Evolutionary conservation across 2,113 vertebrate species (phyloP).

Genomic region (Scophthalmus maximus): DNA sequence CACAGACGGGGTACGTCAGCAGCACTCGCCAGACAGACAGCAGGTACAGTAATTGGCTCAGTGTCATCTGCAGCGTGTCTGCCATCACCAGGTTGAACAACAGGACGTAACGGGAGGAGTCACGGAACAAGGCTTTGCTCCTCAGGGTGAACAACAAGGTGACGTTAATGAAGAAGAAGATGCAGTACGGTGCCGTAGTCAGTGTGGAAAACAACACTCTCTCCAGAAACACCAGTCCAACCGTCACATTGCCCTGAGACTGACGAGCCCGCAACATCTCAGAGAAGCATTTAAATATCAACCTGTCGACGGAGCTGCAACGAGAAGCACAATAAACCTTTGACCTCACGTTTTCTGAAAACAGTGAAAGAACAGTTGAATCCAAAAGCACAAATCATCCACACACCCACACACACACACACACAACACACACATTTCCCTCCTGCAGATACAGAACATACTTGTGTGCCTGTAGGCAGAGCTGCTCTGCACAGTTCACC

Average conservation of each 20-base stretch:
- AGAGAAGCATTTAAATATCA: no score
- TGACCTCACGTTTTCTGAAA: no score
- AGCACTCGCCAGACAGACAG: background rate
- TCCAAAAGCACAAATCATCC: no score
- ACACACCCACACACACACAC: no score
- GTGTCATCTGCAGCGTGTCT: slow-evolving; percentile 52
- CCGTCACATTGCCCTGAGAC: background rate
- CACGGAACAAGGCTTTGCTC: slow-evolving; percentile 40
- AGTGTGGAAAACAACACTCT: background rate
- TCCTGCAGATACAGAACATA: no score
- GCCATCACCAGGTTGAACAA: slow-evolving; percentile 51
- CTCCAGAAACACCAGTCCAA: background rate
- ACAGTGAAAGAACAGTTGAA: no score
- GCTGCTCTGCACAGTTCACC: no score
- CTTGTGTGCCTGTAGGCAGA: no score
- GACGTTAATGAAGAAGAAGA: slow-evolving; percentile 47
- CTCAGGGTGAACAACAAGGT: slow-evolving; percentile 47
- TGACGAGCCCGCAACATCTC: no score
- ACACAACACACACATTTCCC: no score
- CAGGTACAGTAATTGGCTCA: slow-evolving; percentile 39
- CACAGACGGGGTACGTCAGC: slow-evolving; percentile 39
- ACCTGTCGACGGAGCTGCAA: no score
- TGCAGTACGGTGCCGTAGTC: slow-evolving; percentile 8
- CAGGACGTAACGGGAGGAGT: slow-evolving; percentile 61
- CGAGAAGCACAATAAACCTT: no score